Evolutionary conservation across 2,797 vertebrate species (phyloP).

Genomic region (Parauchenoglanis punctatus): DNA sequence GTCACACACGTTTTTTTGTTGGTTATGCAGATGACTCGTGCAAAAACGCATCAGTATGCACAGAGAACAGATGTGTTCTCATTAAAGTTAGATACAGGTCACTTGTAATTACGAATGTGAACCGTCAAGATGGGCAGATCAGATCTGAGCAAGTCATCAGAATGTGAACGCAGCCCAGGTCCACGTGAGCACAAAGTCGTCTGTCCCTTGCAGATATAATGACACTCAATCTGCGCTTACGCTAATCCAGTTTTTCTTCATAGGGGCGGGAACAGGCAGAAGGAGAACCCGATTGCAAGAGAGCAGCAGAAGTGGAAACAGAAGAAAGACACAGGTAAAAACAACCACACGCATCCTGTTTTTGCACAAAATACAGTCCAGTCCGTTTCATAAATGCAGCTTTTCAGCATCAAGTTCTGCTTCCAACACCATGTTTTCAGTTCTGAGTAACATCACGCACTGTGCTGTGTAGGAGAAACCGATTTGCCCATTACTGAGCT

Average conservation of each 20-base stretch:
- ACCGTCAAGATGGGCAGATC: too few species aligned
- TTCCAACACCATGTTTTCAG: not conserved
- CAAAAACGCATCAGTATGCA: too few species aligned
- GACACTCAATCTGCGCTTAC: not conserved
- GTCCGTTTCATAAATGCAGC: not conserved
- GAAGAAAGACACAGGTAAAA: constrained; percentile 51
- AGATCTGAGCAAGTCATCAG: too few species aligned
- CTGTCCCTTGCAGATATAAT: constrained; percentile 4
- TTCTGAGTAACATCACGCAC: not conserved
- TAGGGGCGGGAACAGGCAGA: constrained; percentile 41
- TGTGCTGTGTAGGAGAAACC: not conserved
- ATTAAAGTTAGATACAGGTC: too few species aligned
- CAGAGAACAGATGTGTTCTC: too few species aligned
- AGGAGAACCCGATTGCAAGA: constrained; percentile 55
- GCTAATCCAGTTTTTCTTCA: constrained; percentile 16
- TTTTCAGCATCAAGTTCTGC: not conserved
- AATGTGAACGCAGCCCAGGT: too few species aligned
- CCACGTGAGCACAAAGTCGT: not conserved
- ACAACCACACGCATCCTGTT: not conserved
- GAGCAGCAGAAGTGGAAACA: constrained; percentile 17
- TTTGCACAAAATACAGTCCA: not conserved
- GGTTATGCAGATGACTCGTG: too few species aligned
- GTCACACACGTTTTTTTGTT: too few species aligned
- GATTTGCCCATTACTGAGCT: constrained; percentile 11
- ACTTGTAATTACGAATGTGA: too few species aligned